Base-by-base conservation (phyloP, 2,797 vertebrate species). In the Falco novaeseelandiae region DNA sequence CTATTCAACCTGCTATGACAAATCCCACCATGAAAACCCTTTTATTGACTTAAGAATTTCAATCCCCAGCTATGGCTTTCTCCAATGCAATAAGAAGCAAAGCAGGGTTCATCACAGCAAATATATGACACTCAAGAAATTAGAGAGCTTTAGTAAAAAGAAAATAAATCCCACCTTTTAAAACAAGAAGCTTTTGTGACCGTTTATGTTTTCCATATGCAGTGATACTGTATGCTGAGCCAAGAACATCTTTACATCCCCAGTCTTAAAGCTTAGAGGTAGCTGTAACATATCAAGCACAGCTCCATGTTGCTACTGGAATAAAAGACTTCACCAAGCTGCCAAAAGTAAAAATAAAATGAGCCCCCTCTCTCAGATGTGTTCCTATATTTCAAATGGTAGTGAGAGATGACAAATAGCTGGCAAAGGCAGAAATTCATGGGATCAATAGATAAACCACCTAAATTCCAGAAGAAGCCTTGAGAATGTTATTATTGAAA, bases 161-260 rank as follows among this genome's bases (percentile, higher is more conserved):
- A 76, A 95, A 94, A 90, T 34, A 87, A 96, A 92, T 63, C 77
- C 44, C 93, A 95, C 38, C 57, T 94, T 90, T 92, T 87, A 95
- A 96, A 96, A 94, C 74, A 90, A 90, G 71, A 63, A 67, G 44
- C 2, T 87, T 94, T 85, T 85, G 63, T 83, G 86, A 62, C 44
- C n/a, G 22, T 71, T 91, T 82, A 72, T 87, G 34, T 84, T 87
- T 92, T 90, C 91, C 67, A 80, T 63, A 70, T 95, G 77, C 3
- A 10, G 40, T 87, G 49, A 76, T 67, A 79, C 32, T 29, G 9
- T 44, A 29, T 2, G 6, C 48, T 67, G 77, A 87, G 83, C 73
- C 95, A 93, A 89, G 80, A 94, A 55, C 57, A 66, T 74, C 70
- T 92, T 90, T 92, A 82, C 25, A 63, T 78, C 26, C 19, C 17